Evolutionary conservation across 2,113 vertebrate genomes (phyloP).

Genomic region (Leucosticte australis): DNA sequence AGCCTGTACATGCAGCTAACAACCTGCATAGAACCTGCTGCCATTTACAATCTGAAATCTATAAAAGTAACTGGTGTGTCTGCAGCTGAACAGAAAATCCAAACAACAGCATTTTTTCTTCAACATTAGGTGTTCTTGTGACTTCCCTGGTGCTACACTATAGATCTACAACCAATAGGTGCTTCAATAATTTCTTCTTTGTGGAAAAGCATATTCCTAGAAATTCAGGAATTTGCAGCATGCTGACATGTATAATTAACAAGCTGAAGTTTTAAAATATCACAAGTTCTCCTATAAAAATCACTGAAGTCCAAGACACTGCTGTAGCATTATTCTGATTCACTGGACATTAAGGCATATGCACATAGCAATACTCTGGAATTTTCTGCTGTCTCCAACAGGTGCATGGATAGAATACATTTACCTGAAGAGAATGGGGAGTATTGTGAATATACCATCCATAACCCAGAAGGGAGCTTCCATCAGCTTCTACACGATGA

Average conservation of each 20-base stretch:
- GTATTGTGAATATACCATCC: conserved; percentile 67
- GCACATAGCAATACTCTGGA: conserved; percentile 73
- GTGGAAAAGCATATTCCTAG: not conserved
- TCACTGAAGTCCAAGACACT: conserved; percentile 41
- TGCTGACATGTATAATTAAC: conserved; percentile 10
- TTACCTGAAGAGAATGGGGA: conserved; percentile 71
- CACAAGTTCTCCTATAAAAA: conserved; percentile 30
- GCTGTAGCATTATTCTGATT: conserved; percentile 62
- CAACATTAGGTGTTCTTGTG: not conserved
- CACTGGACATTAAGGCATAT: conserved; percentile 63
- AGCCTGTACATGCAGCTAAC: not conserved
- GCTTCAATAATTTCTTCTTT: conserved; percentile 16
- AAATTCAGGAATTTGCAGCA: conserved; percentile 12
- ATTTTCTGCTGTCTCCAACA: conserved; percentile 76
- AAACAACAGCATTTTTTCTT: not conserved
- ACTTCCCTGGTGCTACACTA: not conserved
- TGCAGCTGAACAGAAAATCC: conserved; percentile 45
- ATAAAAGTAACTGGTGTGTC: not conserved
- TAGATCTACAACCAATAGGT: not conserved
- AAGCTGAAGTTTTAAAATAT: conserved; percentile 30
- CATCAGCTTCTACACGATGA: conserved; percentile 72
- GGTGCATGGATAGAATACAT: conserved; percentile 73
- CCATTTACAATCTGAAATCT: not conserved
- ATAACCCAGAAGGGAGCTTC: conserved; percentile 73
- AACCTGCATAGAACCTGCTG: not conserved